Percentiles rank a stretch among this genome's conserved stretches.
Evolutionary conservation across 2,113 vertebrate genomes (phyloP).

Genomic region (Cisticola juncidis): DNA sequence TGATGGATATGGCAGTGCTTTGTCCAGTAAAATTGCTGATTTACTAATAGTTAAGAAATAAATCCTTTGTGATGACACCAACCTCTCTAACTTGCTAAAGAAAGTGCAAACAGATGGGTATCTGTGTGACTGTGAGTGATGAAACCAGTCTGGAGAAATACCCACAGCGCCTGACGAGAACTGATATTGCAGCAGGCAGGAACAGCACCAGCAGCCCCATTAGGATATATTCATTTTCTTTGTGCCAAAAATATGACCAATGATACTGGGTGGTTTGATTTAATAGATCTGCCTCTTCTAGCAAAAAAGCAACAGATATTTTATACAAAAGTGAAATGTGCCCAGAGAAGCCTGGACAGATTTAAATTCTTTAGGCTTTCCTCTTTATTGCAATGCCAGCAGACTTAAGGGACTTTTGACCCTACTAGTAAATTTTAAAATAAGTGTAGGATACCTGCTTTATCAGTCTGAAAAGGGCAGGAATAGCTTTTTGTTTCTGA

Average conservation of each 20-base stretch:
- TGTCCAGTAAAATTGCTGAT: constrained; percentile 55
- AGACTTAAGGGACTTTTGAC: constrained; percentile 59
- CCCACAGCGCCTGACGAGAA: background rate
- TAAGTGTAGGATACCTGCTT: background rate
- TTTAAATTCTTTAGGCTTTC: constrained; percentile 47
- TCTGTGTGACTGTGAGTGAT: constrained; percentile 50
- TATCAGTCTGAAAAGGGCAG: background rate
- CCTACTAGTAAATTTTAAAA: background rate
- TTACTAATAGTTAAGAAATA: constrained; percentile 52
- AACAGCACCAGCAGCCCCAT: background rate
- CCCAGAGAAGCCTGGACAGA: constrained; percentile 15
- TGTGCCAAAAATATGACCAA: background rate
- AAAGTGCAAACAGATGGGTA: constrained; percentile 41
- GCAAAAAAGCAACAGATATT: constrained; percentile 20
- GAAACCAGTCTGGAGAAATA: background rate
- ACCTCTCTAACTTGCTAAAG: constrained; percentile 22
- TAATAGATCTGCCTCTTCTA: constrained; percentile 1
- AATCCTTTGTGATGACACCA: constrained; percentile 45
- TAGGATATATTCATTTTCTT: background rate
- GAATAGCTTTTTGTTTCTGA: background rate
- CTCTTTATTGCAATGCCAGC: constrained; percentile 46
- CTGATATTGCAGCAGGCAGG: background rate
- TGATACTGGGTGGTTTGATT: constrained; percentile 12
- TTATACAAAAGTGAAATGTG: constrained; percentile 23
- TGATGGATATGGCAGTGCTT: constrained; percentile 24